Base-by-base conservation (phyloP, 2,888 invertebrate species). In the Anaspis maculata region DNA sequence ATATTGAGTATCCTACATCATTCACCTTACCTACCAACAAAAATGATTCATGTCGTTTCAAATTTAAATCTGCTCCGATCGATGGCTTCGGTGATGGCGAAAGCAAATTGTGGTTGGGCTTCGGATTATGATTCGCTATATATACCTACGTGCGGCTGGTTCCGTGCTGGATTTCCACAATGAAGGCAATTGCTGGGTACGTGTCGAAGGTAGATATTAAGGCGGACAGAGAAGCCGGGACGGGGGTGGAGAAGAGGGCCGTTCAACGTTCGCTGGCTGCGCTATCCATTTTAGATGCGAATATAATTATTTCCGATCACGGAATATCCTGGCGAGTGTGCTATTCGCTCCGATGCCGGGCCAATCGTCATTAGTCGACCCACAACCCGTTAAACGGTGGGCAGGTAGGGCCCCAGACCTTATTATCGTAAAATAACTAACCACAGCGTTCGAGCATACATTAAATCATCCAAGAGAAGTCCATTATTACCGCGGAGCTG, bases 251-350 rank as follows among this genome's bases (percentile, higher is more conserved):
- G 9, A 11, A 13, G 30, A 23, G 25, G 19, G 9, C 15, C 13
- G 30, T 24, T 30, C n/a, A 19, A 9, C 23, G 14, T 12, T 24
- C 26, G 19, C 21, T 27, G 15, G 27, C 22, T 27, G 11, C 23
- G 28, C 23, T 31, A 27, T 30, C 30, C 34, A 30, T 27, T 30
- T 34, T 30, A 24, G 15, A 21, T 12, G 27, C 24, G 68, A 32
- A 72, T 53, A 55, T 59, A 59, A 59, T 59, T 56, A 57, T 59
- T 59, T 57, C 56, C 57, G 57, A 57, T 57, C 59, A 59, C 59
- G 57, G 49, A 55, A 57, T 53, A 56, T 53, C 52, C 52, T 49
- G 51, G 46, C 52, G 48, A 49, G 51, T 37, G 31, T 42, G 51
- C 57, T 48, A 59, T 59, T 59, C 59, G 59, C 49, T 53, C 49